These are phyloP conservation scores for Simalia tracyae DNA, from an alignment of 2,797 vertebrate species.

Conservation along the genomic window DNA sequence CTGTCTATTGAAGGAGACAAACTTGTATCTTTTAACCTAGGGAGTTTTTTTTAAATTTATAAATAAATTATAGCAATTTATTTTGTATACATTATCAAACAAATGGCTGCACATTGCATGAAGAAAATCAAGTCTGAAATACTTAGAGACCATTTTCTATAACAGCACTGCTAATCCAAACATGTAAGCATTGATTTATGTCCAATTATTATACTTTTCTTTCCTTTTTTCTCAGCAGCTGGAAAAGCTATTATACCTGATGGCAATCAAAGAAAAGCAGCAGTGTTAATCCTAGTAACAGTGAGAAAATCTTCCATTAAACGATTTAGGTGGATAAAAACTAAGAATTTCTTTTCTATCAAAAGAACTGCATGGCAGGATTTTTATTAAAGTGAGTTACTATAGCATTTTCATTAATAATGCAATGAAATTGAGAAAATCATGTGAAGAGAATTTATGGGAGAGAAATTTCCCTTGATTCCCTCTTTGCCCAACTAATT, in stretches of 20 bases:
- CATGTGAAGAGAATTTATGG: conserved; percentile 51
- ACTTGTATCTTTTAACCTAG: no score
- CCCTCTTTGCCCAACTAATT: conserved; percentile 38
- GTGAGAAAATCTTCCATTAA: conserved; percentile 63
- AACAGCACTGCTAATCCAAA: conserved; percentile 43
- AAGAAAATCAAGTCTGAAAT: conserved; percentile 27
- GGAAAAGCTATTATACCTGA: conserved; percentile 58
- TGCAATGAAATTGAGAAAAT: conserved; percentile 55
- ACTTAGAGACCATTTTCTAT: conserved; percentile 26
- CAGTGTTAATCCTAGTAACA: conserved; percentile 59
- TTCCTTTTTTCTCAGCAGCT: conserved; percentile 33
- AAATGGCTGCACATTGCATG: background rate
- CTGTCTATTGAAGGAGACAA: no score
- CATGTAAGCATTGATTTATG: conserved; percentile 47
- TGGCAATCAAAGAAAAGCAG: conserved; percentile 53
- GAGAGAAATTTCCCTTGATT: conserved; percentile 53
- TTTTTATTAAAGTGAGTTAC: conserved; percentile 73
- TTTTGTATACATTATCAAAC: background rate
- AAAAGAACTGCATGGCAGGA: conserved; percentile 50
- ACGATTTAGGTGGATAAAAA: conserved; percentile 59
- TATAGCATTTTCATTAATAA: conserved; percentile 57
- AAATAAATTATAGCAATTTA: background rate
- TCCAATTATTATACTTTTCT: conserved; percentile 47
- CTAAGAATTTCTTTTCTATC: conserved; percentile 62
- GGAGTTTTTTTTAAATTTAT: background rate